Percentiles rank a stretch among this genome's conserved stretches.
phyloP scores from a whole-genome alignment of 2,888 invertebrate genomes.

The Camptogramma bilineatum region DNA sequence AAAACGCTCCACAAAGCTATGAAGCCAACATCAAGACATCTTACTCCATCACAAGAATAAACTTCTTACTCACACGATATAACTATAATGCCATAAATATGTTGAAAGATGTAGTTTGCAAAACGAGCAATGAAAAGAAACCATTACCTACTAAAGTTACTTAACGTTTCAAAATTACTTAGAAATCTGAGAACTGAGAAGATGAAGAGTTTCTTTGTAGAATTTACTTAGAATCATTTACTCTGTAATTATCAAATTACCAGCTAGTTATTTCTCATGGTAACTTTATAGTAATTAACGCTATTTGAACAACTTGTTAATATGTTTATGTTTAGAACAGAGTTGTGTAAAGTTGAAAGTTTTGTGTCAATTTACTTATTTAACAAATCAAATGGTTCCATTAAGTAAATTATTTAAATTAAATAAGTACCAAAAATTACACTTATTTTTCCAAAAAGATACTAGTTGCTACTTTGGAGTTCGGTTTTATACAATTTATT shows the following conservation, averaged over 20 bases:
- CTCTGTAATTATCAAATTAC: constrained; percentile 23
- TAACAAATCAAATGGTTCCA: neutral
- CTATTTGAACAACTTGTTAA: constrained; percentile 8
- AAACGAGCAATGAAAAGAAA: neutral
- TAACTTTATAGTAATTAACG: constrained; percentile 15
- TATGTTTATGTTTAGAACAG: neutral
- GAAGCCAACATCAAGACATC: too few relatives aligned
- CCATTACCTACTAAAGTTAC: neutral
- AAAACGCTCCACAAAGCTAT: too few relatives aligned
- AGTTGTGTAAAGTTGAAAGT: neutral
- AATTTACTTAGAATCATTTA: constrained; percentile 6
- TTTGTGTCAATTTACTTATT: neutral
- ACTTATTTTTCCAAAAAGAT: too few relatives aligned
- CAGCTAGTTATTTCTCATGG: constrained; percentile 1
- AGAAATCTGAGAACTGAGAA: neutral
- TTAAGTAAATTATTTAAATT: too few relatives aligned
- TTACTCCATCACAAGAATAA: neutral
- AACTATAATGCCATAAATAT: neutral
- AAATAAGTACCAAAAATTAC: too few relatives aligned
- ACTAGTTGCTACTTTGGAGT: too few relatives aligned
- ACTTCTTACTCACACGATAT: neutral
- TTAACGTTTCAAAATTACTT: neutral
- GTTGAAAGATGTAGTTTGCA: neutral
- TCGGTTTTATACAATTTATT: too few relatives aligned
- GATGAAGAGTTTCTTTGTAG: neutral